Evolutionary conservation across 2,113 vertebrate species (phyloP), one percentile per base, ranked within the genome.

Genomic region (Anarhynchus alexandrinus): DNA sequence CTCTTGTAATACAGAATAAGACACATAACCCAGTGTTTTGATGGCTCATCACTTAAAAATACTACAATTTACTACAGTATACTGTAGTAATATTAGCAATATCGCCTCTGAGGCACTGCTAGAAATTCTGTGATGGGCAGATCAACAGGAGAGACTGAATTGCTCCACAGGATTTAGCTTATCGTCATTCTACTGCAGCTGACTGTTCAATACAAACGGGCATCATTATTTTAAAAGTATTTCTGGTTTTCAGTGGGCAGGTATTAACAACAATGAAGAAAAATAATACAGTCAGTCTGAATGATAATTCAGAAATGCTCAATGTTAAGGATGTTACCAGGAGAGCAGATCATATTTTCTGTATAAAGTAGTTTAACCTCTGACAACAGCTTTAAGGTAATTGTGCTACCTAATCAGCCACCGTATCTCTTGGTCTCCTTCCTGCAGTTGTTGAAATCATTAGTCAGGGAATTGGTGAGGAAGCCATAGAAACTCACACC

Each of bases 301-400:
- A 67, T 51, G 22, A 55, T 79, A 76, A 76, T 38, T 94, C 7
- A 9, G 65, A 94, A 97, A 80, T 38, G 51, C 67, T 72, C 91
- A 76, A 11, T 38, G 51, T 32, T 47, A 55, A 89, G 88, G 43
- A 81, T 71, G 40, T 45, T 90, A 83, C 27, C 78, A 67, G 22
- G 38, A 16, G 2, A 88, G 62, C 43, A 95, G 90, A 94, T 92
- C 57, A 22, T 79, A 94, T 96, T 97, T 98, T 92, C 73, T 79
- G 57, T 54, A 58, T 43, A 80, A 95, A 94, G 73, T 86, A 94
- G 81, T 95, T 97, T 97, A 97, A 97, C 93, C 82, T 97, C 93
- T 96, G 87, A 91, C 61, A 77, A 66, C 57, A 96, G 93, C 67
- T 97, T 93, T 95, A 86, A 96, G 85, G 72, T 57, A 97, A 96